Evolutionary conservation across 2,113 vertebrate species (phyloP).

Genomic region (Bubo bubo): DNA sequence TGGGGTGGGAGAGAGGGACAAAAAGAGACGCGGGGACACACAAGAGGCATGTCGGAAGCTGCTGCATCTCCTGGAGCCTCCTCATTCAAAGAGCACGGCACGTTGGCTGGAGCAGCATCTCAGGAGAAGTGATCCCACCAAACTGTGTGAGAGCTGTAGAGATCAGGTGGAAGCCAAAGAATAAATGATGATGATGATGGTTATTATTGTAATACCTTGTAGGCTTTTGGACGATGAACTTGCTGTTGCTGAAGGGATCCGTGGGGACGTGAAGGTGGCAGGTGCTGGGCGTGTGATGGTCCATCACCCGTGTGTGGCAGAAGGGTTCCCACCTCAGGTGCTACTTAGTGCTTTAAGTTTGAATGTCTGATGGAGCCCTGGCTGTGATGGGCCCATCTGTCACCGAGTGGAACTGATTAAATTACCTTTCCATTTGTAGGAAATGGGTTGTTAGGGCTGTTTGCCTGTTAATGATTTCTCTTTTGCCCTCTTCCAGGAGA

Average conservation of each 20-base stretch:
- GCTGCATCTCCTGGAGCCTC: not conserved
- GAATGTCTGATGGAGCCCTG: not conserved
- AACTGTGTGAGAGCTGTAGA: not conserved
- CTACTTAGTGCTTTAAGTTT: not conserved
- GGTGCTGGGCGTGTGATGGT: fast-evolving
- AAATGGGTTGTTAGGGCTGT: not conserved
- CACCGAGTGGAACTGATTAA: not conserved
- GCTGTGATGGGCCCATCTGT: fast-evolving
- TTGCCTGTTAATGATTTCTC: not conserved
- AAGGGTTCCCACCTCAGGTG: not conserved
- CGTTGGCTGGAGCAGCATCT: not conserved
- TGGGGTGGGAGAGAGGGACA: not conserved
- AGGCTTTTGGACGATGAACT: too few relatives aligned
- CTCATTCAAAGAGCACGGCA: too few relatives aligned
- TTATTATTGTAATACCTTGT: not conserved
- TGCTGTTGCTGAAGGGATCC: not conserved
- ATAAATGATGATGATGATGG: not conserved
- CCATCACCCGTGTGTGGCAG: not conserved
- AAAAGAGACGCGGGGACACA: too few relatives aligned
- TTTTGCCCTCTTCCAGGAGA: not conserved
- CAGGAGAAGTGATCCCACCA: not conserved
- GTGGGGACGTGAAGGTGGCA: not conserved
- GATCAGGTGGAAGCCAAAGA: not conserved
- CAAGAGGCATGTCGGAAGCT: fast-evolving
- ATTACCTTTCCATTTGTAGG: not conserved